Evolutionary conservation across 2,888 invertebrate species (phyloP).

Genomic region (Synanthedon andrenaeformis): DNA sequence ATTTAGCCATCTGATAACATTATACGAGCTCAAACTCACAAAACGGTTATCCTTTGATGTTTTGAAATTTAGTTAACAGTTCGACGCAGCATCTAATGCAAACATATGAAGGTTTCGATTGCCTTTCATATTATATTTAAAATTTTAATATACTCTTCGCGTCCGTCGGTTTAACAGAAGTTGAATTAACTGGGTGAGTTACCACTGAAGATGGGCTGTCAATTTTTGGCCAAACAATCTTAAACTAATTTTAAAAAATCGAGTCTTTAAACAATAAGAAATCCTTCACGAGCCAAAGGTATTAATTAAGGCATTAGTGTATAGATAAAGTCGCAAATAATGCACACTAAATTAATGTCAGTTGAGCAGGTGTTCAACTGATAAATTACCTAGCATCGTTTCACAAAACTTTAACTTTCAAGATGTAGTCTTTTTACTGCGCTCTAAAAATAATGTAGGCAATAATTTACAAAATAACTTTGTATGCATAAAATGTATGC

Average conservation of each 20-base stretch:
- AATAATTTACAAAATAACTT: slow-evolving; percentile 48
- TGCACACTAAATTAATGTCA: neutral
- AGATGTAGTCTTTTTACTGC: slow-evolving; percentile 17
- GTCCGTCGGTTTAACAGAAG: too few relatives aligned
- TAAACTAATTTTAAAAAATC: too few relatives aligned
- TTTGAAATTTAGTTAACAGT: slow-evolving; percentile 30
- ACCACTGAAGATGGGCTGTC: too few relatives aligned
- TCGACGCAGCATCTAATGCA: neutral
- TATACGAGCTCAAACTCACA: slow-evolving; percentile 43
- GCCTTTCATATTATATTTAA: too few relatives aligned
- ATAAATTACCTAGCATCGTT: neutral
- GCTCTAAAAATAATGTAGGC: slow-evolving; percentile 20
- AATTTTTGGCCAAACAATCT: too few relatives aligned
- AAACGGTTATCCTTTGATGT: slow-evolving; percentile 45
- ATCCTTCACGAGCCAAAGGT: too few relatives aligned
- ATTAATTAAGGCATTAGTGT: too few relatives aligned
- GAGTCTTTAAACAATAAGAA: too few relatives aligned
- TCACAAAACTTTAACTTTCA: neutral
- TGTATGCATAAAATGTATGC: slow-evolving; percentile 44
- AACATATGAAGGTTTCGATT: neutral
- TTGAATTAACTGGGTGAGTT: too few relatives aligned
- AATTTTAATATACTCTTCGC: too few relatives aligned
- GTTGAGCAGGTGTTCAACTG: neutral
- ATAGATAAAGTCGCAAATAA: neutral
- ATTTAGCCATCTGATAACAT: slow-evolving; percentile 45